Base-by-base conservation (phyloP, 2,888 invertebrate species). In the Tetramorium bicarinatum region DNA sequence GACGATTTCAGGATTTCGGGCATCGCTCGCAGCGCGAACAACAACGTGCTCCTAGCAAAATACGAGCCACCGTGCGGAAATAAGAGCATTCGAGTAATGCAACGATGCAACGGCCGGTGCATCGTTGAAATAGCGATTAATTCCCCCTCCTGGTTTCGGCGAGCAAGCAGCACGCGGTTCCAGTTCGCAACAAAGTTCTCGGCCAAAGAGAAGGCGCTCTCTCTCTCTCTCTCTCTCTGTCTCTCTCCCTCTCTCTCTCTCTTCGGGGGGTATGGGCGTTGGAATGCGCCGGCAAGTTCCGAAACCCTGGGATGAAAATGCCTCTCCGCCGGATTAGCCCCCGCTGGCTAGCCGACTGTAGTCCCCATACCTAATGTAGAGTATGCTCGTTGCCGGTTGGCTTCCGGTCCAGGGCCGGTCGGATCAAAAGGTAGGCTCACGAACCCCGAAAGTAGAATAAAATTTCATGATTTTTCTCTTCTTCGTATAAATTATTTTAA, bases 91-190 rank as follows among this genome's bases (percentile, higher is more conserved):
- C 88, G 88, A 89, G 84, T 84, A 86, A 90, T 75, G 87, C 79
- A 38, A 66, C 72, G 69, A 52, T 34, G 62, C 59, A 54, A 49
- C 18, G 82, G 47, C 52, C 79, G 81, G 61, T 87, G 88, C 90
- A 90, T 90, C 88, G 89, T 38, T 87, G 90, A 89, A 90, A 89
- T 90, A 90, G 90, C 90, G 88, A 90, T 87, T 89, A 87, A 88
- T 85, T 86, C 82, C 25, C 80, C 83, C 80, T 29, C 80, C 77
- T 75, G 87, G 86, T 89, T 90, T 86, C 74, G 84, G 84, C 61
- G 74, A 69, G 71, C 52, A 49, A 82, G 79, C 54, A 83, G 83
- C 83, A 47, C 76, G 67, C 79, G 71, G 59, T 79, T 80, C 76
- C 84, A 86, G 89, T 89, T 90, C 56, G 85, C 87, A 87, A 89